phyloP scores from a whole-genome alignment of 2,113 vertebrate species.

The Centrocercus urophasianus region DNA sequence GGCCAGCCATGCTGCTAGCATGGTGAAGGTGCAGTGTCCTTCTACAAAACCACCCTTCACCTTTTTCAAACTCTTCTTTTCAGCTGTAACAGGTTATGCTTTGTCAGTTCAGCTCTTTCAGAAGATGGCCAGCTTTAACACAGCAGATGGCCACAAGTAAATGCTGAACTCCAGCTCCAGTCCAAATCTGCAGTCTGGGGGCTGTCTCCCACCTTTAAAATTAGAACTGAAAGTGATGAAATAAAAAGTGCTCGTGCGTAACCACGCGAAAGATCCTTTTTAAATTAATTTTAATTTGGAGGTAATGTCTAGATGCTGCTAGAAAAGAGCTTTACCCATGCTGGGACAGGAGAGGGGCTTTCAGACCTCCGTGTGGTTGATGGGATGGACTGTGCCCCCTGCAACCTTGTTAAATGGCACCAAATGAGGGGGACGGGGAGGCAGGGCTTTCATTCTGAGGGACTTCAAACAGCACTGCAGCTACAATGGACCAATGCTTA shows the following conservation, averaged over 20 bases:
- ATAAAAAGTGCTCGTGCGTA: neutral
- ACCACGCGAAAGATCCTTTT: rapidly evolving
- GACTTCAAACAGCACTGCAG: neutral
- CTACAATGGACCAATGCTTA: neutral
- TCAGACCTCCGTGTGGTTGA: neutral
- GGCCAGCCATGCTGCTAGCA: neutral
- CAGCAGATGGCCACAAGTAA: neutral
- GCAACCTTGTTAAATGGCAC: neutral
- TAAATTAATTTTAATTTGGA: neutral
- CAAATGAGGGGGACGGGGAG: neutral
- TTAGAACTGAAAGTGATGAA: neutral
- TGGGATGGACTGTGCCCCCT: neutral
- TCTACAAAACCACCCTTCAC: neutral
- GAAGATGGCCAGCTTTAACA: neutral
- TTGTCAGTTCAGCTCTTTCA: neutral
- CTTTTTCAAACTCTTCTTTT: neutral
- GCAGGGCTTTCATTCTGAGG: neutral
- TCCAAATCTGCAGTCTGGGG: neutral
- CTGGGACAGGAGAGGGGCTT: neutral
- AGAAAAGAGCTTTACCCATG: neutral
- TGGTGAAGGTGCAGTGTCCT: neutral
- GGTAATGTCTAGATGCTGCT: neutral
- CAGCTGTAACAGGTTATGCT: neutral
- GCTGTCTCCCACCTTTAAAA: neutral
- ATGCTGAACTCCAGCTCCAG: neutral